Evolutionary conservation across 2,113 vertebrate genomes (phyloP).

Genomic region (Nothoprocta pentlandii): DNA sequence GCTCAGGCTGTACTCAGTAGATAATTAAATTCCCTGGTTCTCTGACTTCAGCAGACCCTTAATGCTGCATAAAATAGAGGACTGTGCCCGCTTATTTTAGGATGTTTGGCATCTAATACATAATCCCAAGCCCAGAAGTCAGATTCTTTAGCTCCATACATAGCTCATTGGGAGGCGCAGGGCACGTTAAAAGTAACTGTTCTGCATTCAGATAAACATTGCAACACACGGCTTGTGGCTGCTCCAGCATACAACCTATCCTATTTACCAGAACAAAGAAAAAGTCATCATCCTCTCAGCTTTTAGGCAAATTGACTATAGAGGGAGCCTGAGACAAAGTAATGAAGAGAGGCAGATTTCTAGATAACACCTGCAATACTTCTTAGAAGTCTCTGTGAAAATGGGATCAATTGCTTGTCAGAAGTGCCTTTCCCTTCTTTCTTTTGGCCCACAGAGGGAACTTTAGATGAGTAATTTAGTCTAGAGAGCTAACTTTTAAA

Average conservation of each 20-base stretch:
- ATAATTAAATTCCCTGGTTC: not conserved
- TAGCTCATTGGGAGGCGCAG: not conserved
- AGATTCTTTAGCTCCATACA: not conserved
- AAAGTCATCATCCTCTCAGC: not conserved
- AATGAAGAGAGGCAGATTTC: not conserved
- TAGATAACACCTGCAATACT: not conserved
- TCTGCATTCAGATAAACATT: not conserved
- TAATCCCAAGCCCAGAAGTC: not conserved
- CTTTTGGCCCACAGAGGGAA: not conserved
- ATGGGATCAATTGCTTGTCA: not conserved
- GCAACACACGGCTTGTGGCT: not conserved
- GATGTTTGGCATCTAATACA: not conserved
- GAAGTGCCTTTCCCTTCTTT: not conserved
- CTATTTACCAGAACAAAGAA: not conserved
- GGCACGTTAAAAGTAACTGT: not conserved
- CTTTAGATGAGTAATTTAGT: not conserved
- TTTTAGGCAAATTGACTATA: not conserved
- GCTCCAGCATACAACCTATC: no score
- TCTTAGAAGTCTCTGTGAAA: not conserved
- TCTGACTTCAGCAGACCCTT: not conserved
- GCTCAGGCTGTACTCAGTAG: not conserved
- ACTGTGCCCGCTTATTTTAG: not conserved
- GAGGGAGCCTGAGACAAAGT: constrained; percentile 13
- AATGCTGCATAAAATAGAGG: not conserved
- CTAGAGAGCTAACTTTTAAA: not conserved